Base-by-base conservation (phyloP, 2,113 vertebrate genomes). In the Lepus americanus region DNA sequence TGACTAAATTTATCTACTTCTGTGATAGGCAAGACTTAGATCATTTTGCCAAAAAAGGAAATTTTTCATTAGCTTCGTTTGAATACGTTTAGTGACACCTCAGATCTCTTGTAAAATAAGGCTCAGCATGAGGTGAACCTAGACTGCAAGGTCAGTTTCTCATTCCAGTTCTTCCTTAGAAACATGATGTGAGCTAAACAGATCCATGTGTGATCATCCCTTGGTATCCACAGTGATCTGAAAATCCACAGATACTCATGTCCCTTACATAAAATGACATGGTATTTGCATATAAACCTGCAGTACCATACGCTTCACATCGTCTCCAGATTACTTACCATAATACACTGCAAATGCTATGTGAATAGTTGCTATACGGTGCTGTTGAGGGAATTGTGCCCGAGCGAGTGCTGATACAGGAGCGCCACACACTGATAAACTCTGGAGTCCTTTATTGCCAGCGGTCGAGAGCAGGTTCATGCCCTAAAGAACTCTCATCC, bases 1-100 rank as follows among this genome's bases (percentile, higher is more conserved):
- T 67, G 27, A 51, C 97, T 98, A 96, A 97, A 97, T 97, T 97
- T 89, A 97, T 93, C 92, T 85, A 95, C 44, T 90, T 97, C 95
- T 96, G 78, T 97, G 97, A 95, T 44, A 94, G 67, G 92, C 22
- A 81, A 86, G 82, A 78, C 92, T 90, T 86, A 82, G 27, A 87
- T 87, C 13, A 51, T 81, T 97, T 97, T 94, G 63, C 81, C 74
- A 67, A 83, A 97, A 92, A 67, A 96, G 92, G 95, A 95, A 96
- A 6, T 44, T 85, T 87, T 94, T 91, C 94, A 72, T 93, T 92
- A 93, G 83, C 76, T 89, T 82, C 74, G 82, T 9, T 72, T 95
- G 51, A 76, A 92, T 63, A 79, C 93, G 67, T 93, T 86, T 53
- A 81, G 85, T 78, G 95, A 78, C 91, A 91, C 89, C 97, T 83